Evolutionary conservation across 2,113 vertebrate species (phyloP).

Genomic region (Antigone vipio): DNA sequence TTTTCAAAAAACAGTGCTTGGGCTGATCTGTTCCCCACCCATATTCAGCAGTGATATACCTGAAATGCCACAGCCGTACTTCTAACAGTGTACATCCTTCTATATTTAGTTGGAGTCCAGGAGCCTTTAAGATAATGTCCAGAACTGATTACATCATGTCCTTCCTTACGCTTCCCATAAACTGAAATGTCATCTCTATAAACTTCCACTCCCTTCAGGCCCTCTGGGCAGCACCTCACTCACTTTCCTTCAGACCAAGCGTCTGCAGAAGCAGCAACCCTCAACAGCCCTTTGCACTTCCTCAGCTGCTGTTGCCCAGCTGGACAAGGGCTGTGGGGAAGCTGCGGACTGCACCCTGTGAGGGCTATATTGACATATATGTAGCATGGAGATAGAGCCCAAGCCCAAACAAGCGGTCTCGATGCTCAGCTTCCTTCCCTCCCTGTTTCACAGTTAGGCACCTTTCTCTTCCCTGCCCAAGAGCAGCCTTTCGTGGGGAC

Average conservation of each 20-base stretch:
- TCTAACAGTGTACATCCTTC: neutral
- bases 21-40: neutral
- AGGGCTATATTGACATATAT: neutral
- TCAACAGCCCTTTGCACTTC: neutral
- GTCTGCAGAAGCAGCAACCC: neutral
- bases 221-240: neutral
- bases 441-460: too few relatives aligned
- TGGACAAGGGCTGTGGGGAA: neutral
- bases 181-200: constrained; percentile 38
- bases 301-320: neutral
- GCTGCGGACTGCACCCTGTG: rapidly evolving
- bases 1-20: neutral
- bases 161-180: constrained; percentile 2
- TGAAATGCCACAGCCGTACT: neutral
- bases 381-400: neutral
- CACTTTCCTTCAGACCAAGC: neutral
- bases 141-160: neutral
- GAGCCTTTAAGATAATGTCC: neutral
- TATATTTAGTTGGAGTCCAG: neutral
- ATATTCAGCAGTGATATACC: neutral
- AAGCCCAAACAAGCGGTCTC: neutral
- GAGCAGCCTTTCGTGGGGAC: rapidly evolving
- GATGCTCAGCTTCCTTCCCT: neutral
- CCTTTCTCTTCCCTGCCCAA: neutral
- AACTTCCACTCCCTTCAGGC: neutral